Evolutionary conservation across 2,888 invertebrate genomes (phyloP), one percentile per base, ranked within the genome.

Genomic region (Ecdyonurus torrentis): DNA sequence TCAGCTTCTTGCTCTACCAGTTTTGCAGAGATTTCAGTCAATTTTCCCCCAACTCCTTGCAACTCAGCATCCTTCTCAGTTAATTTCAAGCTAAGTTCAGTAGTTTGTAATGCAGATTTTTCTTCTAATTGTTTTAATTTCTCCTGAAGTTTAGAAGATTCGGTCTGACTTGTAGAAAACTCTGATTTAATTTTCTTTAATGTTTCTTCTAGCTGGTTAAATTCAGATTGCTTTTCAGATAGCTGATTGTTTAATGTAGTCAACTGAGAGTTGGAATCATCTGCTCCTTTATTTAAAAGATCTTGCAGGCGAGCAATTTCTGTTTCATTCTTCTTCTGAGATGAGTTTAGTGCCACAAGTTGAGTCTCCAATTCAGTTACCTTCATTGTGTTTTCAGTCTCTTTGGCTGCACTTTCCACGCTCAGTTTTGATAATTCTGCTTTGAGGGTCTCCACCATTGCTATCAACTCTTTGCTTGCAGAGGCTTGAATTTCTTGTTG

Each of bases 331-430:
- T 70, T 73, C 64, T 74, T 72, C 52, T 76, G 67, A 10, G 67
- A 67, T 61, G 72, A 70, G 61, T 72, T 74, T 74, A 37, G 78
- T 68, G 37, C 68, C 60, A 74, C 73, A 2, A 77, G 69, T 67
- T 75, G 70, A 64, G 73, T 71, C 68, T 75, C 69, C 22, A 75
- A 70, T 63, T 69, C 69, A 7, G 63, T 62, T 59, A 69, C 72
- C 5, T 50, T 18, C 50, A 10, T 50, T 50, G 7, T 18, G 7
- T 18, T 7, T 7, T 50, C 50, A 50, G 64, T 60, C 55, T 61
- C 55, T 55, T 55, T 20, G 7, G 7, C n/a, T 55, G 55, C 7
- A 18, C 55, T 55, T 55, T 23, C 69, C 66, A 67, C 68, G 69
- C 65, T 72, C 70, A 64, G 1, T 71, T n/a, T n/a, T n/a, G n/a